Percentiles rank a stretch among this genome's conserved stretches.
Conservation (phyloP, 2,797 vertebrate genomes). For the Siniperca scherzeri region DNA sequence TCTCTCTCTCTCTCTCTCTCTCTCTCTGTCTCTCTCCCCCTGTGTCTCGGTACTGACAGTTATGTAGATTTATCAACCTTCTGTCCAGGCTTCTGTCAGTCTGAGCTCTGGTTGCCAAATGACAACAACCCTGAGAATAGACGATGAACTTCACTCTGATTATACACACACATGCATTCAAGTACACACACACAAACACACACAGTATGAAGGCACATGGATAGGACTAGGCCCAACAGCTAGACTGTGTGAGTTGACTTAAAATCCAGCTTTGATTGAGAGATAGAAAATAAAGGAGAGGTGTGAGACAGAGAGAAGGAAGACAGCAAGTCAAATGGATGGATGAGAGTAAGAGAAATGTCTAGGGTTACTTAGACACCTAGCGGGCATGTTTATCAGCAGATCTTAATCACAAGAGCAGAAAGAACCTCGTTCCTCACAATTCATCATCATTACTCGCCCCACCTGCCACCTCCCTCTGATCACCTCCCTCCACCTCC, state of each 20-base stretch:
- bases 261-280: slow-evolving; percentile 4
- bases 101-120: slow-evolving; percentile 56
- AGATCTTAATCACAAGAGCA: slow-evolving; percentile 84
- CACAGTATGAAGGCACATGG: background rate
- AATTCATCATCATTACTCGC: slow-evolving; percentile 81
- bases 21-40: background rate
- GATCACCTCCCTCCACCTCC: slow-evolving; percentile 38
- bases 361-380: slow-evolving; percentile 80
- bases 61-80: slow-evolving; percentile 60
- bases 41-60: slow-evolving; percentile 51
- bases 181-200: background rate
- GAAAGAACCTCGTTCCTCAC: slow-evolving; percentile 71
- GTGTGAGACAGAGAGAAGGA: slow-evolving; percentile 21
- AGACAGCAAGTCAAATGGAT: slow-evolving; percentile 37
- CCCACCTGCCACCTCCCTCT: slow-evolving; percentile 66
- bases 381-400: slow-evolving; percentile 82
- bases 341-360: slow-evolving; percentile 44
- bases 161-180: slow-evolving; percentile 30
- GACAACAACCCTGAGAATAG: slow-evolving; percentile 68
- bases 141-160: slow-evolving; percentile 44
- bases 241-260: background rate
- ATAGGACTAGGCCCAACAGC: background rate
- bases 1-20: background rate
- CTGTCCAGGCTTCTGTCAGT: slow-evolving; percentile 49
- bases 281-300: slow-evolving; percentile 23